Evolutionary conservation across 1,140 invertebrate species (phyloP).

Genomic region (Lasioglossum baleicum): DNA sequence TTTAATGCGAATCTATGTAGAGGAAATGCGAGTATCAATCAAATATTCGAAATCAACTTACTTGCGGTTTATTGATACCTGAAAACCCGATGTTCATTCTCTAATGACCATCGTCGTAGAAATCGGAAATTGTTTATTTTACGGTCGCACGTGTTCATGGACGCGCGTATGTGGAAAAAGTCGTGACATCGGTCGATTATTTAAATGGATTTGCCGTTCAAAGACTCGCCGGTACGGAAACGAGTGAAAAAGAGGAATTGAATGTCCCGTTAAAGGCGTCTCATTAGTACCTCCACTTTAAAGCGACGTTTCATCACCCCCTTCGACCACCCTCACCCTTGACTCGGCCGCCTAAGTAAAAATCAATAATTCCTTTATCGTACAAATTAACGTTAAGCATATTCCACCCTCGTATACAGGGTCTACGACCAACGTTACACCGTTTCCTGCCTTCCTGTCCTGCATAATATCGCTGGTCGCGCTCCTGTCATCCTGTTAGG

Average conservation of each 20-base stretch:
- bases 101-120: too few species aligned
- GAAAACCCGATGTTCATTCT: too few species aligned
- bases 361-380: slow-evolving; percentile 80
- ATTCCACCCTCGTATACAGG: slow-evolving; percentile 72
- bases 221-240: not conserved
- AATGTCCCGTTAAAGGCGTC: slow-evolving; percentile 63
- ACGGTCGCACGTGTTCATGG: too few species aligned
- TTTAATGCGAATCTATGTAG: too few species aligned
- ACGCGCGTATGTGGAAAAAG: too few species aligned
- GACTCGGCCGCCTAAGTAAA: slow-evolving; percentile 75
- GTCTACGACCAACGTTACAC: slow-evolving; percentile 59
- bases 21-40: too few species aligned
- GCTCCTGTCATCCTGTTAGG: slow-evolving; percentile 25
- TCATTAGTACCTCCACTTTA: slow-evolving; percentile 68
- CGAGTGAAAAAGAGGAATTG: slow-evolving; percentile 18
- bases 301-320: slow-evolving; percentile 54
- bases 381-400: slow-evolving; percentile 78
- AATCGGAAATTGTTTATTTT: too few species aligned
- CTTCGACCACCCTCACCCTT: slow-evolving; percentile 66
- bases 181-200: not conserved
- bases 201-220: not conserved
- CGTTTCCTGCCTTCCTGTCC: slow-evolving; percentile 58
- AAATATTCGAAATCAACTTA: too few species aligned
- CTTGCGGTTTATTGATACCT: too few species aligned
- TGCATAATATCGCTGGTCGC: slow-evolving; percentile 64